Percentiles rank a stretch among this genome's conserved stretches.
These are phyloP conservation scores for Ptilorrhoa leucosticta DNA, from an alignment of 2,113 vertebrate species.

Conservation along the genomic window DNA sequence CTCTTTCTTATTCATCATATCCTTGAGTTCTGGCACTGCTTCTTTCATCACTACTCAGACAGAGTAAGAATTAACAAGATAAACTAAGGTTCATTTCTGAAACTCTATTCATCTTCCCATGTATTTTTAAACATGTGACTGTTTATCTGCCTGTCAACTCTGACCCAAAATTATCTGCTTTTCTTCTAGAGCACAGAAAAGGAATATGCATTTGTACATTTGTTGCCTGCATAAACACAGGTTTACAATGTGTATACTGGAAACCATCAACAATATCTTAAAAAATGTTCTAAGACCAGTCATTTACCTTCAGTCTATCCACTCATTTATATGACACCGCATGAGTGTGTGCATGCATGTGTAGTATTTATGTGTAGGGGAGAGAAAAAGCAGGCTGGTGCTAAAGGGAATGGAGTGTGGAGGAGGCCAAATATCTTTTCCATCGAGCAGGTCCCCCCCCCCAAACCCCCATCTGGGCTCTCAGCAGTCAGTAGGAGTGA, in stretches of 20 bases:
- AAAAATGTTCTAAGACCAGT: background rate
- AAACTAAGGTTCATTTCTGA: conserved; percentile 69
- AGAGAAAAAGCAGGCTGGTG: background rate
- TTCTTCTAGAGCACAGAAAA: background rate
- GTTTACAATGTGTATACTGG: background rate
- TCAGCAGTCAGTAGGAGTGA: background rate
- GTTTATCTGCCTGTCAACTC: background rate
- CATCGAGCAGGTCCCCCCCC: background rate
- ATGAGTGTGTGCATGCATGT: background rate
- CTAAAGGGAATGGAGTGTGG: background rate
- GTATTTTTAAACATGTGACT: conserved; percentile 27
- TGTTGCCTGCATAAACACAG: background rate
- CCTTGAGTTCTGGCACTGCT: conserved; percentile 79
- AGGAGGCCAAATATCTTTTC: background rate
- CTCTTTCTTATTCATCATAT: conserved; percentile 84
- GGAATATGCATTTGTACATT: background rate
- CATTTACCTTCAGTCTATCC: background rate
- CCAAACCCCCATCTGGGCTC: background rate
- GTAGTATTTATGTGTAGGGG: background rate
- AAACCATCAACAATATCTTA: background rate
- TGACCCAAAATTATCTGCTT: background rate
- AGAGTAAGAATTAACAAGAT: conserved; percentile 82
- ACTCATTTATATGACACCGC: background rate
- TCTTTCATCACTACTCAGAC: conserved; percentile 84
- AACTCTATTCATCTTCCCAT: conserved; percentile 78